Evolutionary conservation across 1,140 invertebrate species (phyloP), one percentile per base, ranked within the genome.

Genomic region (Anadara kagoshimensis): DNA sequence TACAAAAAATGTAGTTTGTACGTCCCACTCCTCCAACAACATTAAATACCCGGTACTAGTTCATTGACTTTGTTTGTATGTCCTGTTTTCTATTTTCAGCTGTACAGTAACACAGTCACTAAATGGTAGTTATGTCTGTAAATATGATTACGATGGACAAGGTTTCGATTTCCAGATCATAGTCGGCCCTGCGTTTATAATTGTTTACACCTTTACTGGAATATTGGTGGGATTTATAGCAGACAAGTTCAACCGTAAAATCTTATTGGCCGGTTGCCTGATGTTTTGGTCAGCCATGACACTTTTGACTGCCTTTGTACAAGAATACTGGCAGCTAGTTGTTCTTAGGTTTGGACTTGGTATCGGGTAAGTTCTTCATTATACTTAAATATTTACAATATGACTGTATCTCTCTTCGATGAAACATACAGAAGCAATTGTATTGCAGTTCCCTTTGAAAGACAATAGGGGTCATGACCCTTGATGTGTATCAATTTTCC

Each of bases 61-160:
- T n/a, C n/a, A n/a, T n/a, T n/a, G n/a, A n/a, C n/a, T n/a, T n/a
- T n/a, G n/a, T n/a, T 3, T 36, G 7, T 36, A 36, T 36, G 7
- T 36, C 29, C 7, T 36, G 18, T 54, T 1, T 22, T 18, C 43
- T 22, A 44, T 44, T 49, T 63, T 26, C 43, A 63, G 61, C 14
- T 64, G 62, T 41, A 53, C 26, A n/a, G 5, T 1, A 1, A 20
- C 53, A 22, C 14, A n/a, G 45, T 51, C 49, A 51, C 12, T 0
- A 8, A 22, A 53, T 64, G 62, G 62, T 11, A 20, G 20, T 16
- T 76, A 86, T 1, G 94, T 94, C 81, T 98, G 96, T 87, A 94
- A 96, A 82, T 97, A 95, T 95, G 94, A 95, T 84, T 96, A 96
- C 91, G 97, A 96, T 87, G 96, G 96, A 0, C 91, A 97, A 51